phyloP scores from a whole-genome alignment of 2,797 vertebrate genomes.

The Aplochiton taeniatus region DNA sequence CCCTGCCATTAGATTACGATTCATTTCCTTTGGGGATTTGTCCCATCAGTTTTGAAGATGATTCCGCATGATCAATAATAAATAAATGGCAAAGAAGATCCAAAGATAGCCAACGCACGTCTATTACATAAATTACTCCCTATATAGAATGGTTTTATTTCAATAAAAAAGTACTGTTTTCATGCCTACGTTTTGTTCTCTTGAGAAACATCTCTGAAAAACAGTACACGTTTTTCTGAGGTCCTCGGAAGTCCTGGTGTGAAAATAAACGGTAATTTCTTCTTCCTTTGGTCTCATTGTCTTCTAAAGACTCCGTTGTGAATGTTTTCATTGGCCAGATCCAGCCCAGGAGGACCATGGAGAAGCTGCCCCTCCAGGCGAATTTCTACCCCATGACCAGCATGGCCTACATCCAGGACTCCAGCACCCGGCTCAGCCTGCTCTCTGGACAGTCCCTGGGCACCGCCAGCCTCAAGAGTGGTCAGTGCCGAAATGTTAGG shows the following conservation, averaged over 20 bases:
- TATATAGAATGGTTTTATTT: no score
- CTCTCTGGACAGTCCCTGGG: constrained; percentile 88
- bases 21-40: not conserved
- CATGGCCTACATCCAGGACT: constrained; percentile 86
- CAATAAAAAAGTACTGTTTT: not conserved
- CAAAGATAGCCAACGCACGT: no score
- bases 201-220: no score
- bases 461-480: constrained; percentile 79
- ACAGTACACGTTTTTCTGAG: no score
- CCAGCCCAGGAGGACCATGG: constrained; percentile 82
- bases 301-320: not conserved
- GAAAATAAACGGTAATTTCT: no score
- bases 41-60: no score
- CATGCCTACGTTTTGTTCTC: no score
- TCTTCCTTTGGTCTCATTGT: no score
- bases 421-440: constrained; percentile 74
- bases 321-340: constrained; percentile 72
- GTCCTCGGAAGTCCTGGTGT: no score
- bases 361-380: constrained; percentile 89
- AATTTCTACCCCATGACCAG: constrained; percentile 92
- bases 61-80: no score
- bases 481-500: constrained; percentile 54
- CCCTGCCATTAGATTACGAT: not conserved
- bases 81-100: no score
- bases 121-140: no score